Evolutionary conservation across 2,888 invertebrate species (phyloP), one percentile per base, ranked within the genome.

Genomic region (Pseudococcus longispinus): DNA sequence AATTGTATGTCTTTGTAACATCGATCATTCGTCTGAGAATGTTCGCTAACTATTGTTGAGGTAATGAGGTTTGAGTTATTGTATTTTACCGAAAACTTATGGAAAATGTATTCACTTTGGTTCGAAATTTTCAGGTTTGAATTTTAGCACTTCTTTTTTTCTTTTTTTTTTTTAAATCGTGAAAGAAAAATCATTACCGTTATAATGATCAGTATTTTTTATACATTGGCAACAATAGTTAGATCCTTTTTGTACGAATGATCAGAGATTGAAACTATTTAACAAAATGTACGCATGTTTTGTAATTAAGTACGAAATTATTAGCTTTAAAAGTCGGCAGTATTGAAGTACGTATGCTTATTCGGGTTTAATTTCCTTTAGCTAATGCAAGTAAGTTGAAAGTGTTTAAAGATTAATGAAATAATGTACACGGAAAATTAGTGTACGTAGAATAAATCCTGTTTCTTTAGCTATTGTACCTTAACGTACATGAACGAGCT

Each of bases 381-480:
- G n/a, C 20, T 1, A 84, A 84, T 55, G 26, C 84, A 84, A 60
- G 84, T 84, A 60, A 84, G 84, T 84, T 80, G 37, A 37, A 77
- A 80, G 84, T 60, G 84, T 2, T 55, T 37, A 84, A 37, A 55
- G 60, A 37, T 51, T 46, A 55, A 60, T 84, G 55, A 84, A 32
- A 77, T 77, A 29, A 77, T 55, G 86, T 86, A 86, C 32, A 51
- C 86, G 20, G 8, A 44, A 51, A 26, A 26, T 32, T 15, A 9
- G 51, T 86, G 86, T 86, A 77, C 77, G 60, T 84, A 83, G 84
- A 84, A 65, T 65, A 65, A 84, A 84, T 42, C 77, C 80, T 80
- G 74, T 80, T 85, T 86, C 77, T 80, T 84, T 84, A 84, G 84
- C 84, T 83, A 84, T 42, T 84, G 84, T 60, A 84, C 84, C 29